These are phyloP conservation scores for Anticlea derivata DNA, from an alignment of 2,888 invertebrate genomes.

Conservation along the genomic window DNA sequence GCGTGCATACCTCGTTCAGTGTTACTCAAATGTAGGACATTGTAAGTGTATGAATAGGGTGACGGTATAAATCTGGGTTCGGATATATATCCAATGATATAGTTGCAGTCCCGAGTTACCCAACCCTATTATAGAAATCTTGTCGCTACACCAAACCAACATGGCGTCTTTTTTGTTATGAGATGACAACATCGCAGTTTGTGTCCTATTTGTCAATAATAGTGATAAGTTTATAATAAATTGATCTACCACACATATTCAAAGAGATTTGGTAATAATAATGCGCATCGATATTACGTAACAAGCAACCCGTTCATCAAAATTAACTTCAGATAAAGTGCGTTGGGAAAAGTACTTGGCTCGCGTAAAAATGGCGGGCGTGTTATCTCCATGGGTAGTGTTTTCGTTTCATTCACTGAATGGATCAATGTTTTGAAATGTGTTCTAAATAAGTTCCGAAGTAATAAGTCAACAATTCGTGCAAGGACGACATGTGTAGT, in stretches of 20 bases:
- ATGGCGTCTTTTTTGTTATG: constrained; percentile 82
- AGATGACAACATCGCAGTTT: constrained; percentile 84
- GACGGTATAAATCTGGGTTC: no score
- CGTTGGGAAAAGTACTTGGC: constrained; percentile 72
- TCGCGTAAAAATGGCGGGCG: constrained; percentile 83
- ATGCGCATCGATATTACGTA: constrained; percentile 53
- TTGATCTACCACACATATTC: constrained; percentile 70
- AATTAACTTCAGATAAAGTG: constrained; percentile 54
- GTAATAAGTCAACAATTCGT: constrained; percentile 42
- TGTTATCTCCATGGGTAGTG: constrained; percentile 80
- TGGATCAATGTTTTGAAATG: constrained; percentile 53
- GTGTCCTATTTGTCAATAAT: constrained; percentile 73
- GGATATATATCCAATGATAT: no score
- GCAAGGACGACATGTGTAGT: constrained; percentile 58
- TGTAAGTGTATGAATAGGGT: no score
- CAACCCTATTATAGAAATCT: no score
- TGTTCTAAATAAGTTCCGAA: constrained; percentile 42
- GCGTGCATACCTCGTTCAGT: no score
- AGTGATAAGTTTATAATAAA: constrained; percentile 58
- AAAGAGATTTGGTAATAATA: constrained; percentile 62
- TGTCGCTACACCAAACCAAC: constrained; percentile 62
- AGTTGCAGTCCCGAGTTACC: no score
- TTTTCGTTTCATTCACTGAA: constrained; percentile 74
- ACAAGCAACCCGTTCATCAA: constrained; percentile 43
- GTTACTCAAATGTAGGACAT: no score